phyloP scores from a whole-genome alignment of 2,888 invertebrate species.

The Octonoba sinensis region DNA sequence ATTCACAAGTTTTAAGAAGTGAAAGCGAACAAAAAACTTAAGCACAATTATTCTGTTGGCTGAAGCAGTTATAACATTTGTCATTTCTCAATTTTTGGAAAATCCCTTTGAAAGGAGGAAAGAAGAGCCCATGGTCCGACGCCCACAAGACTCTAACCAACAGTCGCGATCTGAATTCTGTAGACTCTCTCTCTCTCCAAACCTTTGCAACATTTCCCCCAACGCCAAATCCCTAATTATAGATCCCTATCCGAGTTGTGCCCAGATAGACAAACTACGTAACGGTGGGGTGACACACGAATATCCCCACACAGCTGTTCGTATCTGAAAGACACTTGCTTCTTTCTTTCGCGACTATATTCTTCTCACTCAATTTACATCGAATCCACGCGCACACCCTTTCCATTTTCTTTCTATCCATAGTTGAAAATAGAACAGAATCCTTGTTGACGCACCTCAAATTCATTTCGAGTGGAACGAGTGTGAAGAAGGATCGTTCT shows the following conservation, averaged over 20 bases:
- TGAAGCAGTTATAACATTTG: too few relatives aligned
- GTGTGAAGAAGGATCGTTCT: background rate
- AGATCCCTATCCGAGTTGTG: constrained; percentile 26
- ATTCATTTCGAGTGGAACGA: constrained; percentile 13
- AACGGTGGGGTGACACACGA: constrained; percentile 37
- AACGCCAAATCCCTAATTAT: constrained; percentile 43
- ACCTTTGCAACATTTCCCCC: background rate
- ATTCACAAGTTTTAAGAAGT: too few relatives aligned
- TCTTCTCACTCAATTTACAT: constrained; percentile 3
- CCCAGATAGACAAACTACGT: constrained; percentile 45
- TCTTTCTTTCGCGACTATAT: background rate
- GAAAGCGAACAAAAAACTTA: too few relatives aligned
- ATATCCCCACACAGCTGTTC: constrained; percentile 35
- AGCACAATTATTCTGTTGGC: too few relatives aligned
- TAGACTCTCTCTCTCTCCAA: too few relatives aligned
- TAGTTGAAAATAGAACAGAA: constrained; percentile 39
- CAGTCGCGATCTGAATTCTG: background rate
- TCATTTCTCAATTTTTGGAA: too few relatives aligned
- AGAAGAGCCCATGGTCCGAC: background rate
- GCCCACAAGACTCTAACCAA: background rate
- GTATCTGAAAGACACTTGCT: background rate
- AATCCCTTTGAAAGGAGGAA: too few relatives aligned
- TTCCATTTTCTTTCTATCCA: constrained; percentile 9
- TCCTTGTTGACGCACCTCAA: constrained; percentile 23
- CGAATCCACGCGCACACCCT: constrained; percentile 17